Evolutionary conservation across 2,113 vertebrate species (phyloP), one percentile per base, ranked within the genome.

Genomic region (Eleginops maclovinus): DNA sequence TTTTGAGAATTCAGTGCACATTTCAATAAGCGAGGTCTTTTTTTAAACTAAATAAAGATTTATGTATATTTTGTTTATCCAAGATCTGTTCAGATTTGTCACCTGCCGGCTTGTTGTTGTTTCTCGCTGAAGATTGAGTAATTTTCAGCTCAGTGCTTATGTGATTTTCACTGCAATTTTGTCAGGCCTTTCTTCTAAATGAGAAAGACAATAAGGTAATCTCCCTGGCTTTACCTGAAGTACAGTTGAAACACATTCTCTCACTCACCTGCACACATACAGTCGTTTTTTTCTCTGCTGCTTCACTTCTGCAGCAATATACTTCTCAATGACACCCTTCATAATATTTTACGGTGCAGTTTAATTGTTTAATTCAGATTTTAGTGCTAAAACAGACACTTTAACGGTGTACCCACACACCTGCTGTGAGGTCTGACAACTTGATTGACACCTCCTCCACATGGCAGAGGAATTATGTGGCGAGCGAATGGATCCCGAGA

Each of bases 81-180:
- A 11, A 75, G 31, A 75, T 68, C 66, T 24, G n/a, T 62, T 84
- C 28, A 72, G 28, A 69, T 85, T 60, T 78, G 74, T 81, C 77
- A 67, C 41, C 72, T 72, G 66, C 43, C 41, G 22, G 62, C 60
- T 72, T 46, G 71, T 61, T 76, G 75, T 70, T 73, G 69, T 60
- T 75, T 55, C 28, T 68, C 70, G 71, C 47, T 22, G 56, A 50
- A 71, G 51, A 51, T 54, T 75, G 74, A 21, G 21, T 40, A 62
- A 19, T 61, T 77, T 79, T 78, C 58, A 71, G 67, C 72, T 84
- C 28, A n/a, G 59, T n/a, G 63, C 72, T 82, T 59, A 44, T 76
- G 67, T 77, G 72, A 81, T 59, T 84, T 71, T 58, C 17, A 64
- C 28, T 69, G 62, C 70, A 75, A 81, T 88, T 84, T 71, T 79